Evolutionary conservation across 2,888 invertebrate genomes (phyloP), one percentile per base, ranked within the genome.

Genomic region (Neocrepidodera transversa): DNA sequence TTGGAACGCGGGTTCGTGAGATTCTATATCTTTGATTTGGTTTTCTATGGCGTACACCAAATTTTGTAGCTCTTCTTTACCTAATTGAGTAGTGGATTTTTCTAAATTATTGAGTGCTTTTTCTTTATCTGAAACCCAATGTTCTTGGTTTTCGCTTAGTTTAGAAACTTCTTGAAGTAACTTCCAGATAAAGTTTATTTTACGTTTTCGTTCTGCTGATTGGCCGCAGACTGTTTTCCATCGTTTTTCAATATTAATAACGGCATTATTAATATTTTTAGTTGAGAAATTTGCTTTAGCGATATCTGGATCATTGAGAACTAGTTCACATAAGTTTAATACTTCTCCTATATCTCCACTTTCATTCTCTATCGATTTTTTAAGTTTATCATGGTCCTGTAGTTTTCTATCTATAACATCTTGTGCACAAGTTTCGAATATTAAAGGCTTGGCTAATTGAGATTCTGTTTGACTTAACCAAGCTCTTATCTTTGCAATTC

Each of bases 301-400:
- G 0, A 87, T 83, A 67, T 91, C 90, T 1, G 88, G 86, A 70
- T 93, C 92, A 69, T 85, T 89, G 42, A 92, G 80, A 1, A 93
- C 79, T 42, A 91, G 83, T 70, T 93, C 91, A 70, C 92, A 91
- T 11, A 91, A 83, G 73, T 91, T 92, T 1, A 93, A 78, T 0
- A 92, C 86, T 73, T 92, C 91, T 1, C 88, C 89, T 2, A 94
- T 85, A 69, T 90, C 88, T 45, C 86, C 85, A 73, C 91, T 91
- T 72, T 92, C 89, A 13, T 85, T 83, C 75, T 92, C 91, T 36
- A 94, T 89, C 4, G 84, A 85, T 59, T 87, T 87, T 72, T 91
- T 90, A 20, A 93, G 83, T 52, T 85, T 84, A 35, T 92, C 90
- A 59, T 91, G 89, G 42, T 90, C 88, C 60, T 83, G 83, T 50